Percentiles rank a stretch among this genome's conserved stretches.
Conservation (phyloP, 2,888 invertebrate genomes). For the Muschampia plurimacula region DNA sequence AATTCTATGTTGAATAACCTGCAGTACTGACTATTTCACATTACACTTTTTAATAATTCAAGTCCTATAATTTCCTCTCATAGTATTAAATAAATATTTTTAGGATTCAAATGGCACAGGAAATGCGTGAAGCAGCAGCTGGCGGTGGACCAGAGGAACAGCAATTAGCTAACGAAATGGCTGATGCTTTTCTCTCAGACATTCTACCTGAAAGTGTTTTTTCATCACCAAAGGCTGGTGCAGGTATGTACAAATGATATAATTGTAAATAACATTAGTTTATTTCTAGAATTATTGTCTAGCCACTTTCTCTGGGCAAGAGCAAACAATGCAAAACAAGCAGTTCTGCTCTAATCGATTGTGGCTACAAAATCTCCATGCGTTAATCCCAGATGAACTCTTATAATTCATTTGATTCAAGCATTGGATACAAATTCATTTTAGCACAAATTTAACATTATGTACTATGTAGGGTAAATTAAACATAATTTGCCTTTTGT, state of each 20-base stretch:
- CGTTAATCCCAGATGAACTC: constrained; percentile 82
- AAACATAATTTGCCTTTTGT: constrained; percentile 38
- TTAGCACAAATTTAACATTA: background rate
- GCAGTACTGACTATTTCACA: constrained; percentile 72
- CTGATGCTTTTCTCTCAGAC: constrained; percentile 97
- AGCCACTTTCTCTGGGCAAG: constrained; percentile 85
- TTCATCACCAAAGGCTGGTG: constrained; percentile 98
- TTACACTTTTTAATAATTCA: background rate
- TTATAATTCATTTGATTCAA: constrained; percentile 80
- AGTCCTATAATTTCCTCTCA: background rate
- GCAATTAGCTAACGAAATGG: constrained; percentile 98
- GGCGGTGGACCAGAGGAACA: constrained; percentile 95
- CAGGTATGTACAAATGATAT: constrained; percentile 62
- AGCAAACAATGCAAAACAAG: constrained; percentile 65
- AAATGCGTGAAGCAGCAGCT: constrained; percentile 97
- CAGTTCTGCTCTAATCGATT: constrained; percentile 80
- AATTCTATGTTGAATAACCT: constrained; percentile 75
- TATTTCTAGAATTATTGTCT: background rate
- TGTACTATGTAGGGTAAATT: background rate
- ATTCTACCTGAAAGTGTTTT: constrained; percentile 97
- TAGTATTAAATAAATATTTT: constrained; percentile 4
- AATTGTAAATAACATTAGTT: background rate
- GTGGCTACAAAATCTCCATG: constrained; percentile 78
- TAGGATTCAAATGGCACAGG: constrained; percentile 98
- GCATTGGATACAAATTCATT: constrained; percentile 66